A percentile compares a stretch with the other conserved stretches of the same genome.
Conservation (phyloP, 23 tunicate species). For the Ciona savignyi region DNA sequence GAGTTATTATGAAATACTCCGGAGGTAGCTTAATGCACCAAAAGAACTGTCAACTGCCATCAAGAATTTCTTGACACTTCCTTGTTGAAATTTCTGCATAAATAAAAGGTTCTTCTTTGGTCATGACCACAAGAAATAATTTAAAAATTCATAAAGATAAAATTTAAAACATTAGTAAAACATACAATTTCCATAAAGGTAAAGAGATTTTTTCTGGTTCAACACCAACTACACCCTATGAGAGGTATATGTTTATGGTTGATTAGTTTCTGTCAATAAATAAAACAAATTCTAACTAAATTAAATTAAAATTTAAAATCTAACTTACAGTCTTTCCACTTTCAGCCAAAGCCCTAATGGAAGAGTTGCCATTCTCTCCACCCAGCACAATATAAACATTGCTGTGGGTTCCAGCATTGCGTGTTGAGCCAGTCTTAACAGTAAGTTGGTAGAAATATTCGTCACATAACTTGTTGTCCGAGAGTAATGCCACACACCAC, state of each 20-base stretch:
- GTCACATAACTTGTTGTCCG: conserved; percentile 56
- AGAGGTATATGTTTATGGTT: not conserved
- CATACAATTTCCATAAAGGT: too few species aligned
- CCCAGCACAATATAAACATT: conserved; percentile 40
- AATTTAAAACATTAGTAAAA: too few species aligned
- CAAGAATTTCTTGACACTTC: conserved; percentile 49
- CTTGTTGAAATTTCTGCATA: conserved; percentile 32
- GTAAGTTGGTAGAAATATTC: conserved; percentile 69
- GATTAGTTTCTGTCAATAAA: not conserved
- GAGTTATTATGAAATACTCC: conserved; percentile 79
- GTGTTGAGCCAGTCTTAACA: conserved; percentile 37
- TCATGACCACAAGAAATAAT: too few species aligned
- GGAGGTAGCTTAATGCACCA: conserved; percentile 39
- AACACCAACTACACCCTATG: not conserved
- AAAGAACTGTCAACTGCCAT: conserved; percentile 35
- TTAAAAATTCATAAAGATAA: too few species aligned
- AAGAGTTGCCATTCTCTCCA: conserved; percentile 40
- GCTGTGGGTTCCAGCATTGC: conserved; percentile 54
- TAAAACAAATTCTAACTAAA: too few species aligned
- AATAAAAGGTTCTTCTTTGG: too few species aligned
- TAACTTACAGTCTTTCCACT: too few species aligned
- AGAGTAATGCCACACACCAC: conserved; percentile 64
- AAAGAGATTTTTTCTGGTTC: too few species aligned
- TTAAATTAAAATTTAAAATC: too few species aligned
- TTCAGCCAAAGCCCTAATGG: conserved; percentile 30